Conservation (phyloP, 2,113 vertebrate species). For the Xiphorhynchus elegans region DNA sequence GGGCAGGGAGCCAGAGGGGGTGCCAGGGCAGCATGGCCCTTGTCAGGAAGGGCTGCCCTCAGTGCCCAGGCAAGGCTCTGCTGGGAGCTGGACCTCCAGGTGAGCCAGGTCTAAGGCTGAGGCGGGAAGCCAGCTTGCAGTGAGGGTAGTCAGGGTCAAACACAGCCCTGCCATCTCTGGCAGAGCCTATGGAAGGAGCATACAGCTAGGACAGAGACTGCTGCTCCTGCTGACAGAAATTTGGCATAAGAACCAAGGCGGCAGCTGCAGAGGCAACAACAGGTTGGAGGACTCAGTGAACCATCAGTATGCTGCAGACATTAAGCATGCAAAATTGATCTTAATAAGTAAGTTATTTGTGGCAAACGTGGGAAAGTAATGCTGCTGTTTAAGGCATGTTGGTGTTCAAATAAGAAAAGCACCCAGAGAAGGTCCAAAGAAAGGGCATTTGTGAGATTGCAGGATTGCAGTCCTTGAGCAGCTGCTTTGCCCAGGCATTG, state of each 20-base stretch:
- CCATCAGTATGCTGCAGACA: background rate
- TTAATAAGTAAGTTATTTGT: background rate
- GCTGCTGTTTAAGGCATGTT: background rate
- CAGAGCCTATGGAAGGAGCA: accelerated
- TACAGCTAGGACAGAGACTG: background rate
- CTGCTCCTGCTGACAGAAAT: background rate
- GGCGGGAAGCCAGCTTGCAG: background rate
- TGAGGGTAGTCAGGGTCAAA: background rate
- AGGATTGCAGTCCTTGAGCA: background rate
- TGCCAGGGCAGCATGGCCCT: background rate
- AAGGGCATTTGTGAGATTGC: background rate
- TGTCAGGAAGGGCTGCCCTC: accelerated
- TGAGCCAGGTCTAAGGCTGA: background rate
- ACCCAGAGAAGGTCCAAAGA: background rate
- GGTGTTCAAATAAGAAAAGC: background rate
- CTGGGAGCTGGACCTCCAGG: background rate
- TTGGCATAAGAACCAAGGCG: background rate
- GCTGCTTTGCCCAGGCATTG: background rate
- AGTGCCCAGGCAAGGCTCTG: accelerated
- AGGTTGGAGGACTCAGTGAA: background rate
- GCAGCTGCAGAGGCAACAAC: background rate
- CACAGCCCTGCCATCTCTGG: background rate
- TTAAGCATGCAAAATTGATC: background rate
- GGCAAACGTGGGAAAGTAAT: background rate
- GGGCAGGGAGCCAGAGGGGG: background rate